Conservation (phyloP, 2,113 vertebrate species). For the Amphiprion percula region DNA sequence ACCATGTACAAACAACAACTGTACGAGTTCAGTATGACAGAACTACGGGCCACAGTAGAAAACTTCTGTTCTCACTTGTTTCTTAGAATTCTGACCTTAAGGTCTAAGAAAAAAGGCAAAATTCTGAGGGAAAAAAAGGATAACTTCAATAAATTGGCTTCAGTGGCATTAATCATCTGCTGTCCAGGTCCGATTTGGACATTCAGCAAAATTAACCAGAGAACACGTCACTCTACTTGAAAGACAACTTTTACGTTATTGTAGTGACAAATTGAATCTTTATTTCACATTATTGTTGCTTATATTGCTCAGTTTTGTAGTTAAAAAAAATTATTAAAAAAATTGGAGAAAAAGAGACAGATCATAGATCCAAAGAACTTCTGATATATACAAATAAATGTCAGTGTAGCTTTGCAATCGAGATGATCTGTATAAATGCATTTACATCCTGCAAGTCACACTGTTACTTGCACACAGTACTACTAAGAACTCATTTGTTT, state of each 20-base stretch:
- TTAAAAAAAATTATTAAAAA: background rate
- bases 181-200: background rate
- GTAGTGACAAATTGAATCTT: background rate
- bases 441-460: background rate
- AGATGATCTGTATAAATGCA: background rate
- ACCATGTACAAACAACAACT: background rate
- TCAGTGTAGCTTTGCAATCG: background rate
- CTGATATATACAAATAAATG: background rate
- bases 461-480: background rate
- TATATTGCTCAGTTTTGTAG: background rate
- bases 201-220: background rate
- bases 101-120: no score
- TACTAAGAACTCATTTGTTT: background rate
- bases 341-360: background rate
- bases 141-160: no score
- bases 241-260: background rate
- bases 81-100: no score
- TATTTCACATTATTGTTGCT: conserved; percentile 5
- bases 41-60: no score
- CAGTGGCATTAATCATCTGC: no score
- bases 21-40: background rate
- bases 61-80: no score
- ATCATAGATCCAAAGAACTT: background rate
- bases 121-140: no score
- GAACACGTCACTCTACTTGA: conserved; percentile 39